Base-by-base conservation (phyloP, 2,888 invertebrate genomes). In the Lissonota sp. region DNA sequence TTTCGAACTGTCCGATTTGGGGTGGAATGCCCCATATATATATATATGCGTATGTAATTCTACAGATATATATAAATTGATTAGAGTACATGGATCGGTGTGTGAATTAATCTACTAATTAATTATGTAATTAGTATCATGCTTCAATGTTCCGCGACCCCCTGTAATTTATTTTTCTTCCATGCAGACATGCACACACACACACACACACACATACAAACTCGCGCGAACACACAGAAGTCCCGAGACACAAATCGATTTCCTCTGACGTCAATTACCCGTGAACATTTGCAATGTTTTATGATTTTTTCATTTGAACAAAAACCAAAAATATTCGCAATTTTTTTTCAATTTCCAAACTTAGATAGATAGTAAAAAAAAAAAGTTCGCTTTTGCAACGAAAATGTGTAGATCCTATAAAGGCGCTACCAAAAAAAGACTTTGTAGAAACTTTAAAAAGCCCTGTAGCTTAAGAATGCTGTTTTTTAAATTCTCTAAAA, bases 41-140 rank as follows among this genome's bases (percentile, higher is more conserved):
- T 55, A 79, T 64, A 74, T 73, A 82, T 75, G 77, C 69, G 82
- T 72, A 85, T 80, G 82, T 83, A 84, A 82, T 84, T 82, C 82
- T 79, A 83, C 80, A 83, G 60, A 79, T 72, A 80, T 72, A 83
- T 70, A 79, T 78, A 72, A 69, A 80, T 79, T 82, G 74, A 79
- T 83, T 83, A 72, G 76, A 80, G 49, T 40, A 58, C 42, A 75
- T 67, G 69, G 72, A 77, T 80, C 63, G 64, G 73, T 80, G 77
- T 80, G 77, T 64, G 53, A 73, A 80, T 39, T 77, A 72, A 80
- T 62, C 26, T 73, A 62, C 26, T 70, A 62, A 71, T 63, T 37
- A 62, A 78, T 66, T 62, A 72, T 16, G 39, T 62, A 46, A 64
- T 66, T 62, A 78, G 62, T 55, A 46, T 57, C 63, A 58, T 64